Evolutionary conservation across 2,797 vertebrate species (phyloP).

Genomic region (Phoebastria nigripes): DNA sequence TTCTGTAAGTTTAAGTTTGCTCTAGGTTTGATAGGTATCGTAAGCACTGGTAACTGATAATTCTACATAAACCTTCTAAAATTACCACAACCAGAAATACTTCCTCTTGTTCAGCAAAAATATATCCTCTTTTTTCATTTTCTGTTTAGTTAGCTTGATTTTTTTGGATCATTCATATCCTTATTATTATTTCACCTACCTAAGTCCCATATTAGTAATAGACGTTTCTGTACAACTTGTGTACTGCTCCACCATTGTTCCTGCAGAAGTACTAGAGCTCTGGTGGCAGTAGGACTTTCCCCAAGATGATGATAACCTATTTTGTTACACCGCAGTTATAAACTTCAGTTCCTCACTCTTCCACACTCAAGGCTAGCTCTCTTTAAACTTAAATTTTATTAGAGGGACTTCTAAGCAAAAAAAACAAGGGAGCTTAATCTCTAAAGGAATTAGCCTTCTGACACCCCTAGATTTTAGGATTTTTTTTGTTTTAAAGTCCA

Average conservation of each 20-base stretch:
- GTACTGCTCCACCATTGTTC: background rate
- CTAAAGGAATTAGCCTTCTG: background rate
- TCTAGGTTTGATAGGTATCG: background rate
- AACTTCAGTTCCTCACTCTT: background rate
- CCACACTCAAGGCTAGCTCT: background rate
- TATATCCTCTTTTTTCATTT: background rate
- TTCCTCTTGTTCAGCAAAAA: background rate
- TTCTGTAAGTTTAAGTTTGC: background rate
- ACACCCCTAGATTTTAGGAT: background rate
- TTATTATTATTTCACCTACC: background rate
- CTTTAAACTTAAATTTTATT: background rate
- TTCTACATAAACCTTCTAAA: background rate
- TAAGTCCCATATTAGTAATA: background rate
- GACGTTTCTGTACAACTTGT: background rate
- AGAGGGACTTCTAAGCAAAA: background rate
- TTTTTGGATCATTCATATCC: background rate
- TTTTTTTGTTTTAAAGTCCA: background rate
- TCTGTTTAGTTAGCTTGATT: background rate
- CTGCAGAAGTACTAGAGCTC: background rate
- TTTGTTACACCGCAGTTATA: background rate
- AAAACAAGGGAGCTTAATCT: background rate
- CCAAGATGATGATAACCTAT: background rate
- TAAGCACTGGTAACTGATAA: background rate
- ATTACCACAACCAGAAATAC: background rate
- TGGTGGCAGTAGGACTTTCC: background rate